phyloP scores from a whole-genome alignment of 2,113 vertebrate species.

The Riparia riparia region DNA sequence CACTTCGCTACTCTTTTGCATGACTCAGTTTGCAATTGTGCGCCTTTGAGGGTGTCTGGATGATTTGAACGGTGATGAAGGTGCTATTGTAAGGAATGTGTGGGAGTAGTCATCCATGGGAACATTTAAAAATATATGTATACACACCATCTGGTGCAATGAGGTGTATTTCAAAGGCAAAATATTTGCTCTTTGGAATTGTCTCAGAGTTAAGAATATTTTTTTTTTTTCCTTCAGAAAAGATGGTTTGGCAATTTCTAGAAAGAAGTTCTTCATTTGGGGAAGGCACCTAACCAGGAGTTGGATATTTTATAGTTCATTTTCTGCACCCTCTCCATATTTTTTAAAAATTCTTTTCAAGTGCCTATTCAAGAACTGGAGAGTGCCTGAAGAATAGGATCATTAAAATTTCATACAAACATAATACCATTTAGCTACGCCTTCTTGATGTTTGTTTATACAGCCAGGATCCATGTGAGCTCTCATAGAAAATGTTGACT shows the following conservation, averaged over 20 bases:
- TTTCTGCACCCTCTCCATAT: neutral
- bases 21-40: conserved; percentile 57
- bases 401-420: conserved; percentile 20
- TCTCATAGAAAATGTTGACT: neutral
- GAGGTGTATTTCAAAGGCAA: conserved; percentile 62
- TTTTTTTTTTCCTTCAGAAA: neutral
- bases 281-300: neutral
- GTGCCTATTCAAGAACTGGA: neutral
- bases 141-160: conserved; percentile 61
- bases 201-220: neutral
- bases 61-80: conserved; percentile 34
- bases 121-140: conserved; percentile 64
- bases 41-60: conserved; percentile 24
- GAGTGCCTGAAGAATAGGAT: neutral
- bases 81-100: conserved; percentile 61
- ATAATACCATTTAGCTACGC: neutral
- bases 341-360: neutral
- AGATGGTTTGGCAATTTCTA: conserved; percentile 3
- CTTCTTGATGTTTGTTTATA: conserved; percentile 7
- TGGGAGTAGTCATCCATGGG: conserved; percentile 58
- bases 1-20: conserved; percentile 13
- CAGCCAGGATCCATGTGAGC: neutral
- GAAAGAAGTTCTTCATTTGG: neutral
- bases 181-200: conserved; percentile 55
- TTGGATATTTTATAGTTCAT: neutral